Evolutionary conservation across 2,113 vertebrate species (phyloP).

Genomic region (Philantomba maxwellii): DNA sequence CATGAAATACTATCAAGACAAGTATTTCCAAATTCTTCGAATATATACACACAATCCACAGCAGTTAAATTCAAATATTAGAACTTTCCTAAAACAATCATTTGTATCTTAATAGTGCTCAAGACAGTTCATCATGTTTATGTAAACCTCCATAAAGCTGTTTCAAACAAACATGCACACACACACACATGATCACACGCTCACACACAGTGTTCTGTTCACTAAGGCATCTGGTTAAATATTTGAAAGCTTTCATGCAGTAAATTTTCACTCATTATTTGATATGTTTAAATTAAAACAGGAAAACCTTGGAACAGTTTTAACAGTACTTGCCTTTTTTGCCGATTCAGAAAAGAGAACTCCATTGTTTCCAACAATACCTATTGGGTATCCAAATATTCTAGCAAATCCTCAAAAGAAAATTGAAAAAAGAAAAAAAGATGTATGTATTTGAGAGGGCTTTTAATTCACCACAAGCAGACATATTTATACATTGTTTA

Average conservation of each 20-base stretch:
- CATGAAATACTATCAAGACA: neutral
- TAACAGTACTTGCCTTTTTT: constrained; percentile 87
- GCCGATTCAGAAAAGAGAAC: constrained; percentile 98
- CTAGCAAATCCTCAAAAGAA: constrained; percentile 90
- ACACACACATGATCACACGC: neutral
- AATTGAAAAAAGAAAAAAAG: neutral
- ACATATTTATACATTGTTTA: neutral
- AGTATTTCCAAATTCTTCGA: neutral
- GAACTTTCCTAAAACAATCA: neutral
- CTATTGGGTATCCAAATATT: constrained; percentile 96
- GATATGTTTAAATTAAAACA: neutral
- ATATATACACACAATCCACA: neutral
- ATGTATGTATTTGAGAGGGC: neutral
- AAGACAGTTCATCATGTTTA: neutral
- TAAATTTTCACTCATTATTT: neutral
- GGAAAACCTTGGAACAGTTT: neutral
- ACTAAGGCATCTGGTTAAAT: neutral
- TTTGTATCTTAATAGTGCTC: neutral
- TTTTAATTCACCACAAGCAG: neutral
- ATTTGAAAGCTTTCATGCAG: neutral
- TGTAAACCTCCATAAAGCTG: neutral
- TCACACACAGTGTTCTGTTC: neutral
- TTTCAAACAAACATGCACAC: neutral
- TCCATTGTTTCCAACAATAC: constrained; percentile 98
- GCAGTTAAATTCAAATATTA: neutral